These are phyloP conservation scores for Tortricodes alternella DNA, from an alignment of 2,888 invertebrate species.

Conservation along the genomic window DNA sequence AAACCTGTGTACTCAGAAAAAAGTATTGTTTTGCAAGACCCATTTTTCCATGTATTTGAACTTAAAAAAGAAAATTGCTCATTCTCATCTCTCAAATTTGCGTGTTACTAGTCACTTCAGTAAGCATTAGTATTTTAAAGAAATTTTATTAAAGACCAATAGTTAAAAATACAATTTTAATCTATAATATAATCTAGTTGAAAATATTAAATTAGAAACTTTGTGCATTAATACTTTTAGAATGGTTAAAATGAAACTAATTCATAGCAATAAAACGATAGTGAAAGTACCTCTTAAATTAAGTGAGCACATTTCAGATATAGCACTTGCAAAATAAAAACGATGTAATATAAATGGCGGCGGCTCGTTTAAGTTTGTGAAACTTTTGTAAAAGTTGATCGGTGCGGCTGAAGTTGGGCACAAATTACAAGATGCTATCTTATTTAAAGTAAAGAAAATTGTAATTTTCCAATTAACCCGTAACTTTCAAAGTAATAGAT, in stretches of 20 bases:
- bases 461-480: not conserved
- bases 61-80: conserved; percentile 58
- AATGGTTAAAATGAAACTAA: conserved; percentile 51
- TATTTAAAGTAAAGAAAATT: not conserved
- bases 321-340: conserved; percentile 8
- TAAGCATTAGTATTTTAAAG: conserved; percentile 49
- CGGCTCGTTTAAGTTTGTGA: conserved; percentile 13
- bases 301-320: conserved; percentile 55
- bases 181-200: conserved; percentile 55
- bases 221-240: conserved; percentile 64
- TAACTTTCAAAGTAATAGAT: not conserved
- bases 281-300: conserved; percentile 50
- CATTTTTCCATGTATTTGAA: conserved; percentile 33
- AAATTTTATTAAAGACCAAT: conserved; percentile 76
- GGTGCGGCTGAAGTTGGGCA: conserved; percentile 3
- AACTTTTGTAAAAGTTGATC: conserved; percentile 1
- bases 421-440: conserved; percentile 10
- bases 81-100: conserved; percentile 58
- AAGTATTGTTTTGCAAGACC: conserved; percentile 8
- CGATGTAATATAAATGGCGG: conserved; percentile 12
- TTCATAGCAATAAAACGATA: conserved; percentile 67
- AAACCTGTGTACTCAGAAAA: not conserved
- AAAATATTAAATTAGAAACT: conserved; percentile 56
- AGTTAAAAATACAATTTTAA: conserved; percentile 72
- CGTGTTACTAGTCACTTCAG: conserved; percentile 68